Base-by-base conservation (phyloP, 2,888 invertebrate species). In the Eulithis prunata region DNA sequence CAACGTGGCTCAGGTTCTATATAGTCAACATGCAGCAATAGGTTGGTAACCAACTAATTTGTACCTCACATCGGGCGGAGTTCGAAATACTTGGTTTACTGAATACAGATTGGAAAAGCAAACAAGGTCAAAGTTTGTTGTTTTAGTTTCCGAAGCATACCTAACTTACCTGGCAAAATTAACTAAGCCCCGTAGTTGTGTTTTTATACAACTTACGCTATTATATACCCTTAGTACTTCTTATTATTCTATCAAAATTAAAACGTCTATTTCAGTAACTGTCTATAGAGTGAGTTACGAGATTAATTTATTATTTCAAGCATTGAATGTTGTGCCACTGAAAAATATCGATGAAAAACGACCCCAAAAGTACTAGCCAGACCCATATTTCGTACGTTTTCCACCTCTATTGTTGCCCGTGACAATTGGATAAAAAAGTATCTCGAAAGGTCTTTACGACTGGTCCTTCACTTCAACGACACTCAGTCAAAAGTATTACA, bases 391-490 rank as follows among this genome's bases (percentile, higher is more conserved):
- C 62, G 57, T 62, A 61, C 53, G 62, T 65, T 74, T 73, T 74
- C 62, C 66, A 71, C 69, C 70, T 75, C 69, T 62, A 66, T 79
- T 82, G 78, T 78, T 75, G 71, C 78, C 74, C 79, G 74, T 78
- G 83, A 83, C 87, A 88, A 87, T 86, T 85, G 84, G 78, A 84
- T 84, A 85, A 84, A 84, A 85, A 83, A 81, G 82, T 81, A 80
- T 80, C 80, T 84, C 81, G 68, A 62, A 66, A 66, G 51, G 79
- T 78, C 80, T 78, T 80, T 79, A 78, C 71, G 74, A 74, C 73
- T 78, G 78, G 79, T 77, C 83, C 81, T 83, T 64, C 79, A 80
- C 80, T 82, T 79, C 75, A 75, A 78, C 82, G 84, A 83, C 85
- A 85, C 88, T 89, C 78, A 41, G 71, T 85, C 79, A 82, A 85